phyloP scores from a whole-genome alignment of 2,797 vertebrate species.

The Sebastes hopkinsi region DNA sequence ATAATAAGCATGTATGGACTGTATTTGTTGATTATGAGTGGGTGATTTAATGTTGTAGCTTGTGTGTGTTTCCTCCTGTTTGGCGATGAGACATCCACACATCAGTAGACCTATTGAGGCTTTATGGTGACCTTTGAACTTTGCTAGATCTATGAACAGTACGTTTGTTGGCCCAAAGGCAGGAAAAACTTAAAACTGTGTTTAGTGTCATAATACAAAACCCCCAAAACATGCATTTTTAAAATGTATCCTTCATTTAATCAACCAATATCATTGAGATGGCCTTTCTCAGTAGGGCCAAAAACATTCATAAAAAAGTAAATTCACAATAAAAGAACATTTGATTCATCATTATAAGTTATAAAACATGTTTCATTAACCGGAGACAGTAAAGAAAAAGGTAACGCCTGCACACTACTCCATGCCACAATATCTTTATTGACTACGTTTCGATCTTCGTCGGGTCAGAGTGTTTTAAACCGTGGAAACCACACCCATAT shows the following conservation, averaged over 20 bases:
- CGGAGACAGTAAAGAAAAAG: background rate
- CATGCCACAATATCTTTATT: too few relatives aligned
- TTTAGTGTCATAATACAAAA: background rate
- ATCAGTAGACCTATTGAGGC: background rate
- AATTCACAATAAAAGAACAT: background rate
- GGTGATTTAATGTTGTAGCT: background rate
- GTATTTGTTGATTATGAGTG: background rate
- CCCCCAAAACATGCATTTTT: background rate
- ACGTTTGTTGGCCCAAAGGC: background rate
- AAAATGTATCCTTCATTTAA: background rate
- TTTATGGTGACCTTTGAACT: conserved; percentile 11
- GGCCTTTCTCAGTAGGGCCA: background rate
- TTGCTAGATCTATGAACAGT: background rate
- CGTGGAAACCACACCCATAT: too few relatives aligned
- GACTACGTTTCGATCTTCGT: too few relatives aligned
- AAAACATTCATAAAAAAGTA: background rate
- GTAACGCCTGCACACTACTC: too few relatives aligned
- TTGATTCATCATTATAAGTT: background rate
- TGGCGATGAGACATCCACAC: background rate
- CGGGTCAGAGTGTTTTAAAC: too few relatives aligned
- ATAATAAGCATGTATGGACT: background rate
- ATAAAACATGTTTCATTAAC: background rate
- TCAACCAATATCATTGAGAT: background rate
- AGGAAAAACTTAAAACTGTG: background rate
- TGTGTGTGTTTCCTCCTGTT: background rate